A percentile compares a stretch with the other conserved stretches of the same genome.
These are phyloP conservation scores for Bombus affinis DNA, from an alignment of 1,140 invertebrate species.

Conservation along the genomic window DNA sequence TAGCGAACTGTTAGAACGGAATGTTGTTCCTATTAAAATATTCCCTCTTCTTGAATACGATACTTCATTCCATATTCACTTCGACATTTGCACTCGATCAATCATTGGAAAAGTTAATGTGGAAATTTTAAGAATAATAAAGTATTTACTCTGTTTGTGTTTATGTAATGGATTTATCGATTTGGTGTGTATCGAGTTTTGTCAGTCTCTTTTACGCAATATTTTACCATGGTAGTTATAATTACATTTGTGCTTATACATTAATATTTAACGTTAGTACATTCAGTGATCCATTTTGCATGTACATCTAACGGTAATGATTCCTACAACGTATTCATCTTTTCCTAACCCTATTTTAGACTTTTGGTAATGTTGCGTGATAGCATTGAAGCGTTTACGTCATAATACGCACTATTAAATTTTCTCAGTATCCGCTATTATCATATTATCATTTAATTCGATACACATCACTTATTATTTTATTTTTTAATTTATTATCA, in stretches of 20 bases:
- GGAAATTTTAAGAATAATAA: conserved; percentile 34
- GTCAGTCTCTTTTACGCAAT: too few species aligned
- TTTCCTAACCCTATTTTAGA: neutral
- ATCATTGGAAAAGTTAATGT: neutral
- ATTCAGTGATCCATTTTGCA: neutral
- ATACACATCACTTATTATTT: neutral
- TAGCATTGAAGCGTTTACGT: neutral
- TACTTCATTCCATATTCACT: neutral
- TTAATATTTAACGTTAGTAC: neutral
- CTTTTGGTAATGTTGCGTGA: neutral
- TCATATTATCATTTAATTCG: neutral
- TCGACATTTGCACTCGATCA: neutral
- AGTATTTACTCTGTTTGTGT: neutral
- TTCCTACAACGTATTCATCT: neutral
- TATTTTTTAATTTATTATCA: neutral
- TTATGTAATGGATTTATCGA: neutral
- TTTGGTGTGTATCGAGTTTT: too few species aligned
- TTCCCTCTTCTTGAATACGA: too few species aligned
- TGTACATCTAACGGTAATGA: neutral
- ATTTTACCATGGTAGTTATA: neutral
- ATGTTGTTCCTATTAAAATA: neutral
- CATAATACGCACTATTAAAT: neutral
- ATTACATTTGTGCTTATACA: neutral
- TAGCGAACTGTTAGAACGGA: too few species aligned
- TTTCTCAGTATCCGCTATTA: neutral